Evolutionary conservation across 2,797 vertebrate species (phyloP).

Genomic region (Pygocentrus nattereri): DNA sequence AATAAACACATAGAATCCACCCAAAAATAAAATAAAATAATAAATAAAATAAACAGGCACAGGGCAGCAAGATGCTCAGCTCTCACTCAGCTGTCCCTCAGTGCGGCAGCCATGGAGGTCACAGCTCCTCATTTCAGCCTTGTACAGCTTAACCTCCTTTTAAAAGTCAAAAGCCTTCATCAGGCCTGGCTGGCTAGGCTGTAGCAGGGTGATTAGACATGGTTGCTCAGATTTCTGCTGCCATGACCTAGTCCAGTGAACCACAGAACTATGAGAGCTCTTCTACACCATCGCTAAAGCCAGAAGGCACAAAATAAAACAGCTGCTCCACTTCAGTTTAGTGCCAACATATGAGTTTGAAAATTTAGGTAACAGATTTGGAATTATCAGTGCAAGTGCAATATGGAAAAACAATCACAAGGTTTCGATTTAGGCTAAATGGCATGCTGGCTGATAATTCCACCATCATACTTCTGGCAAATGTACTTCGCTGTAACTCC

Average conservation of each 20-base stretch:
- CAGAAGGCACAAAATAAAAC: not conserved
- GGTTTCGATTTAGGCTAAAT: not conserved
- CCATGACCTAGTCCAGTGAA: slow-evolving; percentile 40
- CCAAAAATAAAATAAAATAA: not conserved
- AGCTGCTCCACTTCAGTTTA: slow-evolving; percentile 9
- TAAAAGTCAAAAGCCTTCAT: slow-evolving; percentile 4
- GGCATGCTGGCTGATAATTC: slow-evolving; percentile 3
- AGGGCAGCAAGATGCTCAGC: not conserved
- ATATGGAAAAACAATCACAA: slow-evolving; percentile 8
- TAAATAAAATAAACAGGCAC: not conserved
- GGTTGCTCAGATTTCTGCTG: slow-evolving; percentile 41
- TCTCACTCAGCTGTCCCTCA: not conserved
- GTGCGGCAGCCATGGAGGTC: not conserved
- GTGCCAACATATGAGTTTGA: not conserved
- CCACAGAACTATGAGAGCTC: slow-evolving; percentile 36
- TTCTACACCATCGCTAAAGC: not conserved
- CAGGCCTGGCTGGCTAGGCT: slow-evolving; percentile 6
- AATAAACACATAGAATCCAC: not conserved
- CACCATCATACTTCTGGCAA: not conserved
- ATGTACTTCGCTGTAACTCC: too few relatives aligned
- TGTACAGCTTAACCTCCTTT: slow-evolving; percentile 35
- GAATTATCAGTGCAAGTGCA: not conserved
- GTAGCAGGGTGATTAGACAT: slow-evolving; percentile 34
- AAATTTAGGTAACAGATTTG: not conserved
- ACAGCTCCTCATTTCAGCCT: slow-evolving; percentile 20